Conservation (phyloP, 2,888 invertebrate genomes). For the Orchesella flavescens region DNA sequence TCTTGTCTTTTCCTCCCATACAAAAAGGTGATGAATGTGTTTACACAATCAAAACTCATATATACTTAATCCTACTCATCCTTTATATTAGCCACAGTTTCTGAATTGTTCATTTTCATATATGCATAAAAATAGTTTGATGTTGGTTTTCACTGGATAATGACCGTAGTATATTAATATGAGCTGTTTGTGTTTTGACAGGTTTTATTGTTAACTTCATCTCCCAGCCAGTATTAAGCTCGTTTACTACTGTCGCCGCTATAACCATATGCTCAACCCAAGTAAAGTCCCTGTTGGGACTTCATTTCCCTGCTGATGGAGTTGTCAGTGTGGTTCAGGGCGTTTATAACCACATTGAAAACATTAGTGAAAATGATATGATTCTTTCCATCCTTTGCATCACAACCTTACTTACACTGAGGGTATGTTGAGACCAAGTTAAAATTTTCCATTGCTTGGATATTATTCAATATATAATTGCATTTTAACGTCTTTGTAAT, state of each 20-base stretch:
- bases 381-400: slow-evolving; percentile 83
- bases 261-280: slow-evolving; percentile 92
- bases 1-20: no score
- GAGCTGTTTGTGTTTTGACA: slow-evolving; percentile 73
- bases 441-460: no score
- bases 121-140: no score
- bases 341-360: slow-evolving; percentile 81
- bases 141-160: no score
- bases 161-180: no score
- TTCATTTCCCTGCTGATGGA: slow-evolving; percentile 83
- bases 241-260: slow-evolving; percentile 93
- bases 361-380: slow-evolving; percentile 82
- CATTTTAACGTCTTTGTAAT: no score
- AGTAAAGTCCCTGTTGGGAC: slow-evolving; percentile 82
- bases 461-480: no score
- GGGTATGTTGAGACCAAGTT: slow-evolving; percentile 19
- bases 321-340: slow-evolving; percentile 84
- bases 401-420: slow-evolving; percentile 23
- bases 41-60: no score
- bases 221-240: slow-evolving; percentile 90
- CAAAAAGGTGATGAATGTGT: no score
- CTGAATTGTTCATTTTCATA: no score
- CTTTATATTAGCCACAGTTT: no score
- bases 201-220: slow-evolving; percentile 92
- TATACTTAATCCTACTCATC: no score